Percentiles rank a stretch among this genome's conserved stretches.
Evolutionary conservation across 2,888 invertebrate genomes (phyloP).

Genomic region (Philereme transversata): DNA sequence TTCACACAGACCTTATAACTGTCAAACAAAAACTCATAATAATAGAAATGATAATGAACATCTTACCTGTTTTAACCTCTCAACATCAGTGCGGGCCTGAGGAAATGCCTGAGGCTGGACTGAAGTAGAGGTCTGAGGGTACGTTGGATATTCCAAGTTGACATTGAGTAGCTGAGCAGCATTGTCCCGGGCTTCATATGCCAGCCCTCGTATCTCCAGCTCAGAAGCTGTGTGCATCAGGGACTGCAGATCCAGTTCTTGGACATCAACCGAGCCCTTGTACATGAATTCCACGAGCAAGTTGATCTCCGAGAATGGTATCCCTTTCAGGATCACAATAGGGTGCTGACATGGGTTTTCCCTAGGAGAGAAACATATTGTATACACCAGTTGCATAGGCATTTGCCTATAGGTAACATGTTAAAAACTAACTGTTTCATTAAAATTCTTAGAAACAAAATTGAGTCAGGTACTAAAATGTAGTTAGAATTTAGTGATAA

Average conservation of each 20-base stretch:
- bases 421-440: background rate
- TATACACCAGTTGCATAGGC: background rate
- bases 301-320: constrained; percentile 86
- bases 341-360: constrained; percentile 90
- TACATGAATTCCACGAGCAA: constrained; percentile 88
- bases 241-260: constrained; percentile 85
- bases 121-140: constrained; percentile 60
- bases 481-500: constrained; percentile 12
- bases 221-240: constrained; percentile 87
- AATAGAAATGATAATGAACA: background rate
- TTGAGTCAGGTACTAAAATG: constrained; percentile 4
- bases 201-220: constrained; percentile 86
- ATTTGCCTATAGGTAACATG: background rate
- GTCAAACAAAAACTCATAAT: background rate
- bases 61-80: constrained; percentile 77
- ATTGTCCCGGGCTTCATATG: constrained; percentile 84
- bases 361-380: constrained; percentile 52
- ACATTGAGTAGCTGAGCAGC: constrained; percentile 82
- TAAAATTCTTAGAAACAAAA: background rate
- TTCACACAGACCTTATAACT: background rate
- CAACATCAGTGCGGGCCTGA: constrained; percentile 74
- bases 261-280: constrained; percentile 87
- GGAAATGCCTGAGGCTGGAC: constrained; percentile 46
- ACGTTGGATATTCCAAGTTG: constrained; percentile 77
- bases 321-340: constrained; percentile 88